Evolutionary conservation across 92 coral and sea anemone species (phyloP).

Genomic region (Epizoanthus scotinus): DNA sequence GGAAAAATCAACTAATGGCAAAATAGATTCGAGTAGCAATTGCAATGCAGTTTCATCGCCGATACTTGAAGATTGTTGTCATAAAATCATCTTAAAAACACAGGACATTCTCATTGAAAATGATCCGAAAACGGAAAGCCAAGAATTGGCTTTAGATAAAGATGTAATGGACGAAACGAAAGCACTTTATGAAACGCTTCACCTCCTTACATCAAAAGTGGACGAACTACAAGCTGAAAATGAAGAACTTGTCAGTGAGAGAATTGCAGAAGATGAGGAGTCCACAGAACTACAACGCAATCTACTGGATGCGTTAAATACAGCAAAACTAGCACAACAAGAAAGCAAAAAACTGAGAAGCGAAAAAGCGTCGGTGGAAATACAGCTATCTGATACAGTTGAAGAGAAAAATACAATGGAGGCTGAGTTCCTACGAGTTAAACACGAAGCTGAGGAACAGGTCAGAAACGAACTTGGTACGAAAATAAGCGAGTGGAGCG

Average conservation of each 20-base stretch:
- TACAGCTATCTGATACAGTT: slow-evolving; percentile 78
- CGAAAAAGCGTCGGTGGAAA: slow-evolving; percentile 73
- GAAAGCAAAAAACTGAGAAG: slow-evolving; percentile 48
- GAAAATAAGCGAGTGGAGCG: slow-evolving; percentile 48
- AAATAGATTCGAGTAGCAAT: not conserved
- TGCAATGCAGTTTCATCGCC: not conserved
- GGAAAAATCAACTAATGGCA: not conserved
- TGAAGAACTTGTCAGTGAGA: slow-evolving; percentile 49
- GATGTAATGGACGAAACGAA: slow-evolving; percentile 37
- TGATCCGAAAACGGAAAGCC: not conserved
- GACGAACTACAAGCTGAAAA: slow-evolving; percentile 47
- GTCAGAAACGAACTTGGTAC: slow-evolving; percentile 37
- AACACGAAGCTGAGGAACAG: slow-evolving; percentile 30
- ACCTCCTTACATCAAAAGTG: slow-evolving; percentile 31
- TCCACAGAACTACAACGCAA: slow-evolving; percentile 45
- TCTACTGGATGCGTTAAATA: slow-evolving; percentile 36
- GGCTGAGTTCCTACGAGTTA: slow-evolving; percentile 55
- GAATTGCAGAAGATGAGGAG: slow-evolving; percentile 46
- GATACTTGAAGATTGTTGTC: not conserved
- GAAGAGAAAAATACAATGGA: slow-evolving; percentile 71
- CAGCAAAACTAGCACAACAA: slow-evolving; percentile 41
- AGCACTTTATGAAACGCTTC: slow-evolving; percentile 25
- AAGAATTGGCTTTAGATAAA: slow-evolving; percentile 12
- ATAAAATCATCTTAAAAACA: not conserved
- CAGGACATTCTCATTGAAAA: not conserved